Base-by-base conservation (phyloP, 2,113 vertebrate species). In the Gambusia affinis region DNA sequence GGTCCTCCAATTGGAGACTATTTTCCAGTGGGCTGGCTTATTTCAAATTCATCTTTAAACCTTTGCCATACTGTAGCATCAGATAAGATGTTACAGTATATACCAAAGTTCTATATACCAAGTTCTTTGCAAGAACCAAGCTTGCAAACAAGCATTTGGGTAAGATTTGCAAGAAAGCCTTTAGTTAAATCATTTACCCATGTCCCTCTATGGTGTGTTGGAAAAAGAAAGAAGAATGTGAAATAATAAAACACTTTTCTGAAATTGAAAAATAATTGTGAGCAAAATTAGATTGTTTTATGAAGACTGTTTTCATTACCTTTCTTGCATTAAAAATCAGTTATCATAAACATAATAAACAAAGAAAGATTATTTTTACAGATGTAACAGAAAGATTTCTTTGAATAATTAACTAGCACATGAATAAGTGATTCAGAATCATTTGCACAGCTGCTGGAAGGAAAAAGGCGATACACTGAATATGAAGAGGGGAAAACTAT, bases 381-480 rank as follows among this genome's bases (percentile, higher is more conserved):
- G 44, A 47, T 47, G 44, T 47, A 63, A 64, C 19, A 54, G 57
- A 72, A 29, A 51, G 3, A 1, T 8, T 22, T 64, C 8, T 65
- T 37, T 81, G 31, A 57, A 42, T 72, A 72, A 67, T 72, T 72
- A 63, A 63, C 30, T 12, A 63, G 6, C 33, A 57, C 15, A 51
- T 67, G 64, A 75, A 75, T 76, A 57, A 39, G n/a, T 37, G 44
- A 63, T 35, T 69, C 15, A 33, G 19, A 57, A 64, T 73, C 19
- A 37, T 68, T 64, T 73, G 12, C 31, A 57, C 11, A 11, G 35
- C 60, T 60, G 66, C 65, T 65, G 8, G 31, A n/a, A 64, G 47
- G 69, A 73, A 70, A 44, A 2, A 44, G 70, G 24, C 7, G n/a
- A 70, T n/a, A 29, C 1, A 2, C 28, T 72, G 70, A 67, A 62